Evolutionary conservation across 2,797 vertebrate species (phyloP).

Genomic region (Molossus alvarezi): DNA sequence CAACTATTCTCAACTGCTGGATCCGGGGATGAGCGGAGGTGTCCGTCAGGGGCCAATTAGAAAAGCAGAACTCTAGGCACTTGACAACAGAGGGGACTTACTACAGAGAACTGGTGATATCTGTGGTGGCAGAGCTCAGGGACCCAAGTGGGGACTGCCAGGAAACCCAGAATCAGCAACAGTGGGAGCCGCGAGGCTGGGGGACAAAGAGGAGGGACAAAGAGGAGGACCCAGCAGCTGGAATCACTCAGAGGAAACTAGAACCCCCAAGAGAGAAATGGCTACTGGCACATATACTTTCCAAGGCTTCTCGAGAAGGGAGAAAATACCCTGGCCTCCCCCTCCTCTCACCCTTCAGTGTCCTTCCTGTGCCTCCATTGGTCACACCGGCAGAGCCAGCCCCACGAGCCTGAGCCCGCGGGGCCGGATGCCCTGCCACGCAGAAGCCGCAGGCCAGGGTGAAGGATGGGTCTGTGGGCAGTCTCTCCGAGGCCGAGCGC

Average conservation of each 20-base stretch:
- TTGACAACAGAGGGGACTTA: not conserved
- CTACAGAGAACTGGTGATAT: not conserved
- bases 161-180: not conserved
- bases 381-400: not conserved
- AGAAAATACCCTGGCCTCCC: not conserved
- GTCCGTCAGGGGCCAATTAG: not conserved
- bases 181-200: not conserved
- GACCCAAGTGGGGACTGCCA: not conserved
- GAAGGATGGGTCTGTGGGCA: not conserved
- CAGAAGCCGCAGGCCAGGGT: not conserved
- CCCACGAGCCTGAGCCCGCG: not conserved
- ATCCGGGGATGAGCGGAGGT: not conserved
- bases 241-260: not conserved
- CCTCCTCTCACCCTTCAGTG: not conserved
- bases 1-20: not conserved
- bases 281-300: not conserved
- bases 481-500: not conserved
- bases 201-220: not conserved
- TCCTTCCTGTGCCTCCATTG: not conserved
- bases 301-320: not conserved
- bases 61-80: not conserved
- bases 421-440: accelerated
- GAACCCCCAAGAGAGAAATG: not conserved
- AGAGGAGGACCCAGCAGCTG: not conserved
- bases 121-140: not conserved